Evolutionary conservation across 1,140 invertebrate genomes (phyloP).

Genomic region (Drosophila leontia): DNA sequence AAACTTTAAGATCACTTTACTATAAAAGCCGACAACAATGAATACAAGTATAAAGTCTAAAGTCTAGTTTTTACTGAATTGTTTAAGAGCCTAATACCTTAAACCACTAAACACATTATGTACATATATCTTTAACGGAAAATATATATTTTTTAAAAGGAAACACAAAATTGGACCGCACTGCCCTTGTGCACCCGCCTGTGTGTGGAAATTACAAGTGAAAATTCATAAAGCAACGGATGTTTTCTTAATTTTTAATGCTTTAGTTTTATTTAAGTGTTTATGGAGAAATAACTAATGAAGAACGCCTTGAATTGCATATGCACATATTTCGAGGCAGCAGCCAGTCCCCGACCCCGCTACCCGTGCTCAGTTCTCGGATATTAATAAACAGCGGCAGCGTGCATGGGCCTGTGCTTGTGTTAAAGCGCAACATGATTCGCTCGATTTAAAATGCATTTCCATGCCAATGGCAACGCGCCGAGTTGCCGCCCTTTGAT

Average conservation of each 20-base stretch:
- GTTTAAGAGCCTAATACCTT: no score
- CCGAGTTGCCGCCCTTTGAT: slow-evolving; percentile 81
- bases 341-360: slow-evolving; percentile 5
- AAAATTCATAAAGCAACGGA: slow-evolving; percentile 75
- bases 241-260: slow-evolving; percentile 71
- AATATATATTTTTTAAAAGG: background rate
- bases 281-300: slow-evolving; percentile 83
- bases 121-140: no score
- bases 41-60: no score
- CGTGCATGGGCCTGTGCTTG: slow-evolving; percentile 50
- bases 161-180: slow-evolving; percentile 1
- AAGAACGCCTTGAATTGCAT: slow-evolving; percentile 72
- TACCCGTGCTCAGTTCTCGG: slow-evolving; percentile 18
- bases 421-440: slow-evolving; percentile 82
- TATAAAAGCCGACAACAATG: no score
- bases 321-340: slow-evolving; percentile 67
- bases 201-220: slow-evolving; percentile 53
- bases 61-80: no score
- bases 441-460: slow-evolving; percentile 80
- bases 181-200: slow-evolving; percentile 10
- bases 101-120: no score
- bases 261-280: slow-evolving; percentile 81
- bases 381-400: slow-evolving; percentile 75
- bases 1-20: no score
- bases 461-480: slow-evolving; percentile 80